Evolutionary conservation across 2,888 invertebrate genomes (phyloP).

Genomic region (Dolomedes plantarius): DNA sequence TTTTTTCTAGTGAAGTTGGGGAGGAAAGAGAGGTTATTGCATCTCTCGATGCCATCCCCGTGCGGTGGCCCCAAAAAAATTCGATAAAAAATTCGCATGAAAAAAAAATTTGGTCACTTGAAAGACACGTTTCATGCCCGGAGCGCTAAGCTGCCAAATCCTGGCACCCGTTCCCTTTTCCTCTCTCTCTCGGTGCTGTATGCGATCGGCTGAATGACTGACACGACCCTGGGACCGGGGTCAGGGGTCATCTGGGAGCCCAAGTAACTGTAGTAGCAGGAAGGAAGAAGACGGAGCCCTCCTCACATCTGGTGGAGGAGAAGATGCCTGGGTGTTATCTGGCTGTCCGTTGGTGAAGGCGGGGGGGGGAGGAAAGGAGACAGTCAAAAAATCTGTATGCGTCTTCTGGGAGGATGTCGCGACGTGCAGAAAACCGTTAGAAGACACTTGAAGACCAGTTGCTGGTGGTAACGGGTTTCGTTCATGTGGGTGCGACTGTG

Average conservation of each 20-base stretch:
- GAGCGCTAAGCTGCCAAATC: conserved; percentile 41
- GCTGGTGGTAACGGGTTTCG: neutral
- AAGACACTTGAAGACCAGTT: neutral
- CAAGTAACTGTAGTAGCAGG: conserved; percentile 43
- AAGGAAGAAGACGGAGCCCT: conserved; percentile 30
- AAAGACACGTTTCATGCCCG: too few relatives aligned
- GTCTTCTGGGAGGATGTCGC: conserved; percentile 37
- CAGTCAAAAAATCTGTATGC: conserved; percentile 55
- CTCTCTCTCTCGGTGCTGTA: neutral
- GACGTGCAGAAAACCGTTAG: neutral
- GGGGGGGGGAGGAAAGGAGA: conserved; percentile 20
- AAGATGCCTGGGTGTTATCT: conserved; percentile 21
- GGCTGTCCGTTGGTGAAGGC: conserved; percentile 30
- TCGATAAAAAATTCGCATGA: too few relatives aligned
- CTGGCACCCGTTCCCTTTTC: conserved; percentile 21
- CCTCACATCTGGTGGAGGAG: conserved; percentile 55
- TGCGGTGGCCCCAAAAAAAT: too few relatives aligned
- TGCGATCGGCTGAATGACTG: conserved; percentile 44
- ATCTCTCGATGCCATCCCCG: too few relatives aligned
- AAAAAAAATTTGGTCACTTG: too few relatives aligned
- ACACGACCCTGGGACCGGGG: conserved; percentile 65
- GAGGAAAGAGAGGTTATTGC: too few relatives aligned
- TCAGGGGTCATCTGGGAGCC: conserved; percentile 60
- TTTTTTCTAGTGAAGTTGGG: too few relatives aligned
- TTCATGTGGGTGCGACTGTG: neutral